Evolutionary conservation across 2,113 vertebrate species (phyloP).

Genomic region (Scytalopus superciliaris): DNA sequence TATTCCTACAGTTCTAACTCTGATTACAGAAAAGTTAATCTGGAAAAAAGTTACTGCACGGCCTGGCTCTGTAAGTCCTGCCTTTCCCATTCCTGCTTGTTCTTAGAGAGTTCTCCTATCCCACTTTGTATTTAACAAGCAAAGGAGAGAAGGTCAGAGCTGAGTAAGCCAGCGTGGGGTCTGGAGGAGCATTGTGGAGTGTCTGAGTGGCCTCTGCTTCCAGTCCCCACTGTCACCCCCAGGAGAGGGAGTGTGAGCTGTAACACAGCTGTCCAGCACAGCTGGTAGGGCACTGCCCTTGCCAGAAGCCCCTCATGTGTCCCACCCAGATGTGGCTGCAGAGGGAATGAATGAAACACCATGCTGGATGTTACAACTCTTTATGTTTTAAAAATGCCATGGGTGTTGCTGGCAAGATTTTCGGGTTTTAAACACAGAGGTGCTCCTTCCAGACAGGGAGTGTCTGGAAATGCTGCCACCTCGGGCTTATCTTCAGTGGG

Average conservation of each 20-base stretch:
- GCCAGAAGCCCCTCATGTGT: not conserved
- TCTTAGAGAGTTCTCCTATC: not conserved
- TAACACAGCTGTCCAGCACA: rapidly evolving
- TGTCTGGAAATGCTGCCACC: not conserved
- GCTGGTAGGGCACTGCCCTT: not conserved
- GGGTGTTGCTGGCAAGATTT: not conserved
- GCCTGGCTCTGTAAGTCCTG: not conserved
- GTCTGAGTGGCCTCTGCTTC: not conserved
- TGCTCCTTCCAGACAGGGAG: not conserved
- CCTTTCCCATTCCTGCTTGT: not conserved
- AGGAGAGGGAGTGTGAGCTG: not conserved
- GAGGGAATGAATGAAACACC: not conserved
- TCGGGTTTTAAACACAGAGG: not conserved
- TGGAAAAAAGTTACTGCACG: not conserved
- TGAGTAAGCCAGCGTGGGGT: rapidly evolving
- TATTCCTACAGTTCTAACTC: not conserved
- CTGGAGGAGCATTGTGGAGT: not conserved
- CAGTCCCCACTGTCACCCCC: not conserved
- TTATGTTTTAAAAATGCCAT: not conserved
- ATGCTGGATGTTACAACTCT: not conserved
- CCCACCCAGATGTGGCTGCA: not conserved
- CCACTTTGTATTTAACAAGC: not conserved
- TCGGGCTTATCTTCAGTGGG: not conserved
- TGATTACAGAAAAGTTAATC: not conserved
- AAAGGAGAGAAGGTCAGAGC: not conserved